phyloP scores from a whole-genome alignment of 2,888 invertebrate genomes.

The Tetragnatha montana region DNA sequence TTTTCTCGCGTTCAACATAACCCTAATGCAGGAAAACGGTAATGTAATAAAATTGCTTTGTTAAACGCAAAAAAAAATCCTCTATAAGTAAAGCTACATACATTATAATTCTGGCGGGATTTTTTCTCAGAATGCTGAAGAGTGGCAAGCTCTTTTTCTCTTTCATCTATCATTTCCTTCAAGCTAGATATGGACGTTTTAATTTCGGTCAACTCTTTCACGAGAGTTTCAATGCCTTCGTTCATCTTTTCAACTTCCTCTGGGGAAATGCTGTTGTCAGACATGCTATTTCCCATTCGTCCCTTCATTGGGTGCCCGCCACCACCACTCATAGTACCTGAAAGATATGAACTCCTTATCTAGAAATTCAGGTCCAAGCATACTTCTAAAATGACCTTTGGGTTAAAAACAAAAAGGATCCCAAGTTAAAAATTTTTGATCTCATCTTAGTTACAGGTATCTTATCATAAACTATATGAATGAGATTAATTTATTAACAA shows the following conservation, averaged over 20 bases:
- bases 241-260: conserved; percentile 74
- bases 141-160: conserved; percentile 21
- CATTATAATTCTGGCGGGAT: conserved; percentile 29
- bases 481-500: too few relatives aligned
- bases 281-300: conserved; percentile 83
- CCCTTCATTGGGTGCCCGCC: conserved; percentile 85
- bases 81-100: conserved; percentile 14
- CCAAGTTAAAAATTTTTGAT: too few relatives aligned
- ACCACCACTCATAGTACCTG: conserved; percentile 96
- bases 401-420: too few relatives aligned
- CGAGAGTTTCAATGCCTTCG: conserved; percentile 23
- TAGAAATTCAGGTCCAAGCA: too few relatives aligned
- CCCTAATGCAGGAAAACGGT: conserved; percentile 15
- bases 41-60: neutral
- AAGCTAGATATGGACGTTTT: conserved; percentile 27
- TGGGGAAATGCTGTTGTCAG: conserved; percentile 34
- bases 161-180: conserved; percentile 20
- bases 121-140: conserved; percentile 49
- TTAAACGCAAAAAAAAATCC: neutral
- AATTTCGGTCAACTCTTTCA: conserved; percentile 28
- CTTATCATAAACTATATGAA: too few relatives aligned
- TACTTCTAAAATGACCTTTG: too few relatives aligned
- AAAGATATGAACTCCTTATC: conserved; percentile 3
- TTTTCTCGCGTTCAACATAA: conserved; percentile 32
- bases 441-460: too few relatives aligned